phyloP scores from a whole-genome alignment of 92 coral and sea anemone species.

The Zoanthus sansibaricus region DNA sequence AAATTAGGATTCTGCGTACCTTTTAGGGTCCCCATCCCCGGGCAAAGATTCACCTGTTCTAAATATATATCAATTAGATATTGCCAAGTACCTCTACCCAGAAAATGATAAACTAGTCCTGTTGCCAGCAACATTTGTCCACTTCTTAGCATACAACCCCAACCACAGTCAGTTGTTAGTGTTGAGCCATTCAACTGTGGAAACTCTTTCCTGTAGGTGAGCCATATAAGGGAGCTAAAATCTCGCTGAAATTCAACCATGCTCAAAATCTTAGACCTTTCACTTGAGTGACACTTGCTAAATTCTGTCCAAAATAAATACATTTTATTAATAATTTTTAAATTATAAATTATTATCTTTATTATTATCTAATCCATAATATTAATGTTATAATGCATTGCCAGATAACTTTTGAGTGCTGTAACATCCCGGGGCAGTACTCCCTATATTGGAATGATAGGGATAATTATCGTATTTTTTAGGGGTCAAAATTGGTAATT shows the following conservation, averaged over 20 bases:
- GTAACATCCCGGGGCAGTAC: too few relatives aligned
- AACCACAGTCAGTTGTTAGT: slow-evolving; percentile 95
- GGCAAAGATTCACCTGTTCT: too few relatives aligned
- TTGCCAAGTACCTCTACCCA: slow-evolving; percentile 76
- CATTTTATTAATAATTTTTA: too few relatives aligned
- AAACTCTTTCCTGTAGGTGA: slow-evolving; percentile 92
- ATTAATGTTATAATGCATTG: too few relatives aligned
- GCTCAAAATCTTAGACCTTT: slow-evolving; percentile 76
- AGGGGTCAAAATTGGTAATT: too few relatives aligned
- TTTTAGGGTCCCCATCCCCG: too few relatives aligned
- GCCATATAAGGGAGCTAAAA: slow-evolving; percentile 92
- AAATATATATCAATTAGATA: not conserved
- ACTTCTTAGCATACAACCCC: slow-evolving; percentile 99
- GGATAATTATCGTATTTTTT: too few relatives aligned
- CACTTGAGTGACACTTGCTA: slow-evolving; percentile 57
- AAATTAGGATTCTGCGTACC: too few relatives aligned
- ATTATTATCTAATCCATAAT: too few relatives aligned
- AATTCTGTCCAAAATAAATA: slow-evolving; percentile 53
- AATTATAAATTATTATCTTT: too few relatives aligned
- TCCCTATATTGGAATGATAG: too few relatives aligned
- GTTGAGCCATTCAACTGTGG: slow-evolving; percentile 90
- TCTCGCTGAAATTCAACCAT: slow-evolving; percentile 91
- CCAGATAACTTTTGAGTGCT: too few relatives aligned
- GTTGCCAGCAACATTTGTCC: slow-evolving; percentile 99
- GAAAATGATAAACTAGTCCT: slow-evolving; percentile 89